Conservation (phyloP, 2,888 invertebrate genomes). For the Tipula lateralis region DNA sequence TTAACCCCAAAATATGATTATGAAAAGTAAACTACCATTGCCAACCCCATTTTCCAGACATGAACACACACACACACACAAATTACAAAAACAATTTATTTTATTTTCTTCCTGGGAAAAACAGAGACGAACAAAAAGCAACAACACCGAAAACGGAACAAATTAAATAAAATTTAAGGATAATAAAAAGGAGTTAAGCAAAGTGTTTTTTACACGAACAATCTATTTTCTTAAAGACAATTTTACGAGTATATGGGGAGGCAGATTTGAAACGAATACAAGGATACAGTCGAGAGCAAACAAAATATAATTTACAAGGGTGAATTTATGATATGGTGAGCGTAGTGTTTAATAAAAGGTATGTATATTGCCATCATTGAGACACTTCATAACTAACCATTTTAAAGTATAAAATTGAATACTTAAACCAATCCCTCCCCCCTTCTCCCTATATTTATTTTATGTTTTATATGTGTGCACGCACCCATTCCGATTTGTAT, state of each 20-base stretch:
- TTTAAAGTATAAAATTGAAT: background rate
- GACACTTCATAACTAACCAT: background rate
- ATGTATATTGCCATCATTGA: background rate
- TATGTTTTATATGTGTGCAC: background rate
- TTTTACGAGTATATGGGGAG: background rate
- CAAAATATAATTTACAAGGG: background rate
- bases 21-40: background rate
- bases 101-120: conserved; percentile 7
- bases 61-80: background rate
- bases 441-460: too few species aligned
- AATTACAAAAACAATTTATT: background rate
- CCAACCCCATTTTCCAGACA: background rate
- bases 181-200: background rate
- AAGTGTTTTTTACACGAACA: conserved; percentile 24
- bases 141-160: background rate
- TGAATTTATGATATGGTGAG: background rate
- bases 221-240: conserved; percentile 7
- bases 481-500: background rate
- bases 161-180: background rate
- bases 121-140: background rate
- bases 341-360: conserved; percentile 13
- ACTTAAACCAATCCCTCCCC: background rate
- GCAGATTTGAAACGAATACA: background rate
- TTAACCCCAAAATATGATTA: conserved; percentile 19
- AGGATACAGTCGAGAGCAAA: background rate